phyloP scores from a whole-genome alignment of 2,888 invertebrate species.

The Lasioglossum morio region DNA sequence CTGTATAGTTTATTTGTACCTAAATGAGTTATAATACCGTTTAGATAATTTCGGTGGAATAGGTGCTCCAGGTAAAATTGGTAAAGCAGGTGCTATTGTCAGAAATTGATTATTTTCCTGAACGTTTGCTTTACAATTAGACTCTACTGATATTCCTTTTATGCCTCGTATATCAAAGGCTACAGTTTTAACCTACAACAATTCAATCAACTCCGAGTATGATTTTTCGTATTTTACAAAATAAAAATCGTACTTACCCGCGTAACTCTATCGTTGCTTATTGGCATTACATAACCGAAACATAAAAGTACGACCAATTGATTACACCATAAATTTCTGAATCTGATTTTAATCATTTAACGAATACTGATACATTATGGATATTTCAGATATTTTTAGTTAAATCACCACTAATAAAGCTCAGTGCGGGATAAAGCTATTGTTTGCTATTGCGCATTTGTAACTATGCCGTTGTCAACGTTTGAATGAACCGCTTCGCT shows the following conservation, averaged over 20 bases:
- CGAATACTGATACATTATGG: constrained; percentile 18
- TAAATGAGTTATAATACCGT: constrained; percentile 79
- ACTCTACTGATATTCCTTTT: constrained; percentile 75
- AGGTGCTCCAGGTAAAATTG: constrained; percentile 80
- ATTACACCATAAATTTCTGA: constrained; percentile 19
- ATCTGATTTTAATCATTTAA: constrained; percentile 40
- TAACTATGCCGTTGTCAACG: constrained; percentile 40
- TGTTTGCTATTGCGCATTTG: constrained; percentile 67
- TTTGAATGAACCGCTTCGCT: constrained; percentile 34
- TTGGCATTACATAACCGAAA: constrained; percentile 82
- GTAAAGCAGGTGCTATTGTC: constrained; percentile 82
- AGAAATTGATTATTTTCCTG: constrained; percentile 76
- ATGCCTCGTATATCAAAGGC: constrained; percentile 76
- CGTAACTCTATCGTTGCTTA: constrained; percentile 75
- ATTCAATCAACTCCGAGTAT: background rate
- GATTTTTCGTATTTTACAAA: constrained; percentile 9
- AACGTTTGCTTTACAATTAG: constrained; percentile 6
- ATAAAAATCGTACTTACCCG: constrained; percentile 56
- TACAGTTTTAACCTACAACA: constrained; percentile 75
- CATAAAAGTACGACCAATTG: constrained; percentile 40
- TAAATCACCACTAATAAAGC: constrained; percentile 13
- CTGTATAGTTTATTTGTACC: constrained; percentile 68
- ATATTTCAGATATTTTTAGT: constrained; percentile 19
- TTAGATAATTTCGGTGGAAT: constrained; percentile 79
- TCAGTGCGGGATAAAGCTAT: constrained; percentile 14